These are phyloP conservation scores for Psettodes erumei DNA, from an alignment of 2,113 vertebrate genomes.

Conservation along the genomic window DNA sequence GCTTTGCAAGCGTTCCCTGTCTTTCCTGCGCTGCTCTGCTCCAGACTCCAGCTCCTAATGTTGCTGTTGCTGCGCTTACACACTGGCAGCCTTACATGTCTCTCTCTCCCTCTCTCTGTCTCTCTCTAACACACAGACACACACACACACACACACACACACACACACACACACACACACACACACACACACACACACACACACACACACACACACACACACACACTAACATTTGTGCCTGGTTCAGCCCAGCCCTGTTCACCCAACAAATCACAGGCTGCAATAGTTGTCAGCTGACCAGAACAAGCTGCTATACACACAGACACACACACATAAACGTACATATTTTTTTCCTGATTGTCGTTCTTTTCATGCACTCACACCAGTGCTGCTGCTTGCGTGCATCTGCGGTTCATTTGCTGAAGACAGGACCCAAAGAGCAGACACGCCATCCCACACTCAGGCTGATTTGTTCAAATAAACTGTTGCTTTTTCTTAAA, in stretches of 20 bases:
- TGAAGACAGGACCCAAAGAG: neutral
- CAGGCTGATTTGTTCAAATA: constrained; percentile 42
- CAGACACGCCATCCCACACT: neutral
- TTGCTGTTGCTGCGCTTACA: constrained; percentile 78
- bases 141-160: constrained; percentile 57
- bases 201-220: constrained; percentile 85
- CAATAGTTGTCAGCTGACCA: constrained; percentile 93
- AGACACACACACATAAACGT: constrained; percentile 34
- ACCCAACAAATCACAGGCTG: constrained; percentile 89
- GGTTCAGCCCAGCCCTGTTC: constrained; percentile 79
- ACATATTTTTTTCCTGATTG: constrained; percentile 50
- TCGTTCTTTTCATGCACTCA: constrained; percentile 46
- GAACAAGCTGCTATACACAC: constrained; percentile 69
- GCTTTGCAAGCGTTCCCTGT: constrained; percentile 31
- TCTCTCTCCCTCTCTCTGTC: constrained; percentile 58
- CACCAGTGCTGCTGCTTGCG: constrained; percentile 32
- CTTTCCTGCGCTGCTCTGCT: constrained; percentile 49
- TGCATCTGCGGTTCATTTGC: constrained; percentile 34
- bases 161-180: constrained; percentile 82
- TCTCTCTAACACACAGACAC: constrained; percentile 7
- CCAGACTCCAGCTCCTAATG: constrained; percentile 59
- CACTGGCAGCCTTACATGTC: constrained; percentile 91
- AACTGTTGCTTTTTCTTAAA: constrained; percentile 35
- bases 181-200: constrained; percentile 10
- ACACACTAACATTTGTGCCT: constrained; percentile 96